Percentiles rank a stretch among this genome's conserved stretches.
Conservation (phyloP, 2,797 vertebrate genomes). For the Potorous gilbertii region DNA sequence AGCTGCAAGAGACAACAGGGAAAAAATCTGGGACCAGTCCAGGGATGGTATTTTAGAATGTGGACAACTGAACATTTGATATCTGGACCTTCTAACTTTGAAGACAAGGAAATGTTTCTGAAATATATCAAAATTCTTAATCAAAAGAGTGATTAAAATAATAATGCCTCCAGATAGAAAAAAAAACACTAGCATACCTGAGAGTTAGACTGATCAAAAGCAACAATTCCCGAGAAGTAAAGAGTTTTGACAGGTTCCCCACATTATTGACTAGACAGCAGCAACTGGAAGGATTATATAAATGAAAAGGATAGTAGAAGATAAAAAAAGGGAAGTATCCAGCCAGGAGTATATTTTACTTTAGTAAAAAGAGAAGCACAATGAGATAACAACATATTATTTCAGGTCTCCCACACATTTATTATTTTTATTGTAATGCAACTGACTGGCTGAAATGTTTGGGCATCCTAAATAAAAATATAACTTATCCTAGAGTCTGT, state of each 20-base stretch:
- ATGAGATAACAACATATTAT: slow-evolving; percentile 16
- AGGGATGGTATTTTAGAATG: slow-evolving; percentile 46
- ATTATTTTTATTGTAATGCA: fast-evolving
- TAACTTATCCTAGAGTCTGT: slow-evolving; percentile 4
- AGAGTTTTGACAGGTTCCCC: slow-evolving; percentile 42
- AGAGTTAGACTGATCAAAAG: neutral
- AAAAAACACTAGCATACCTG: slow-evolving; percentile 33
- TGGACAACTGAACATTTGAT: neutral
- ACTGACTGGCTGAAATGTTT: neutral
- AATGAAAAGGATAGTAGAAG: slow-evolving; percentile 40
- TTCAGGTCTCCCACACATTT: neutral
- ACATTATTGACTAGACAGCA: slow-evolving; percentile 1
- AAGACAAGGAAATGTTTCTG: slow-evolving; percentile 60
- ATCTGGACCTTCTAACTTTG: slow-evolving; percentile 59
- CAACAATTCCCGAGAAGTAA: neutral
- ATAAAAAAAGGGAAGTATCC: slow-evolving; percentile 29
- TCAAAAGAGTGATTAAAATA: slow-evolving; percentile 54
- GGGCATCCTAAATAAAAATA: neutral
- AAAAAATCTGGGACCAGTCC: neutral
- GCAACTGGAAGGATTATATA: slow-evolving; percentile 8
- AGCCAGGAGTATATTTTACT: neutral
- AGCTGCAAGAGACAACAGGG: slow-evolving; percentile 53
- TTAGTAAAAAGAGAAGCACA: slow-evolving; percentile 31
- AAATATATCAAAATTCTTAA: slow-evolving; percentile 61
- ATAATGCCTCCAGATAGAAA: slow-evolving; percentile 35